Percentiles rank a stretch among this genome's conserved stretches.
These are phyloP conservation scores for Drosophila nebulosa DNA, from an alignment of 1,140 invertebrate species.

Conservation along the genomic window DNA sequence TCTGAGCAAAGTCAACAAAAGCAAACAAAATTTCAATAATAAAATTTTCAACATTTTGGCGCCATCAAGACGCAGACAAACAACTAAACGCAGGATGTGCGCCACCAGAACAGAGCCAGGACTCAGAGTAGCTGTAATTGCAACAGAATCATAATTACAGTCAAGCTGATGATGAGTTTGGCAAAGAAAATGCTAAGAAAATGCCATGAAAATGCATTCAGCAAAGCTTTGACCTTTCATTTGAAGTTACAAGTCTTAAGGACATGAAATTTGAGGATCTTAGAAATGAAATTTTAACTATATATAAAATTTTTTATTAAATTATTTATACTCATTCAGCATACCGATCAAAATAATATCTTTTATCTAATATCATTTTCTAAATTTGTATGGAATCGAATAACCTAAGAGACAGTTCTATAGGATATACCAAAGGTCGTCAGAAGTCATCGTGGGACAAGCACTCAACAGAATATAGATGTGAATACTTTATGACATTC, in stretches of 20 bases:
- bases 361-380: too few species aligned
- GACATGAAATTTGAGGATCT: too few species aligned
- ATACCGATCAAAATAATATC: too few species aligned
- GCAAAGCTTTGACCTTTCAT: not conserved
- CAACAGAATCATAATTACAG: not conserved
- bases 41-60: constrained; percentile 2
- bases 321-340: too few species aligned
- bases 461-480: not conserved
- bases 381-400: too few species aligned
- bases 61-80: not conserved
- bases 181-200: not conserved
- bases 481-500: not conserved
- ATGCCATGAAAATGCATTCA: not conserved
- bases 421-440: too few species aligned
- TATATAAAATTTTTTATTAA: too few species aligned
- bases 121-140: not conserved
- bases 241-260: too few species aligned
- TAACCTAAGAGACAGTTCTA: too few species aligned
- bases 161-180: not conserved
- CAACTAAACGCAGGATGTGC: not conserved
- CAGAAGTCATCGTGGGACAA: too few species aligned
- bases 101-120: not conserved
- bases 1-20: not conserved
- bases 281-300: too few species aligned
- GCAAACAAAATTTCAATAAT: not conserved